These are phyloP conservation scores for Boulengeromyrus knoepffleri DNA, from an alignment of 2,113 vertebrate genomes.

Conservation along the genomic window DNA sequence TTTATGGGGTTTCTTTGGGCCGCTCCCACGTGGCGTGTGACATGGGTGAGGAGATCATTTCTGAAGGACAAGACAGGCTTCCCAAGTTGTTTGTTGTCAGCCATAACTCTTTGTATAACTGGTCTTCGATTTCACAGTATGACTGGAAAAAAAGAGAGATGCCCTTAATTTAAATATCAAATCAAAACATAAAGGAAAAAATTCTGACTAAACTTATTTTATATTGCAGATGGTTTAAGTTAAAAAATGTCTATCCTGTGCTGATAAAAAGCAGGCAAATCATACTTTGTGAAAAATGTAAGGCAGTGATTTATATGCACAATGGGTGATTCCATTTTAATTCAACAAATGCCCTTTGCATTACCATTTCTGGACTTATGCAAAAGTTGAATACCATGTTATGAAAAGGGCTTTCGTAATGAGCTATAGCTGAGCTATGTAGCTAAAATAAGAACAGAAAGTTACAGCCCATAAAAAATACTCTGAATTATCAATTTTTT, in stretches of 20 bases:
- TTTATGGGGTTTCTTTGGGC: not conserved
- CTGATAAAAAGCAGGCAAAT: not conserved
- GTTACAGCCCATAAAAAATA: not conserved
- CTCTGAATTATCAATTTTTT: not conserved
- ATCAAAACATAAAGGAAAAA: not conserved
- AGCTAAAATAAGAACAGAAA: not conserved
- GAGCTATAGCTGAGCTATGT: not conserved
- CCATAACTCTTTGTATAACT: not conserved
- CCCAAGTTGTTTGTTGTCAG: not conserved
- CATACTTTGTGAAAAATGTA: not conserved
- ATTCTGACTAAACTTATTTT: not conserved
- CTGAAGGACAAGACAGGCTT: constrained; percentile 12
- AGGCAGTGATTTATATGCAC: not conserved
- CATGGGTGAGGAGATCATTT: not conserved
- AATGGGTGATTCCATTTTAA: not conserved
- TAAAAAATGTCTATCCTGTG: not conserved
- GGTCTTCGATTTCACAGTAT: not conserved
- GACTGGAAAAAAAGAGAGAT: not conserved
- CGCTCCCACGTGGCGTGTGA: not conserved
- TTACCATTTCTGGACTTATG: not conserved
- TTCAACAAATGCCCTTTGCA: not conserved
- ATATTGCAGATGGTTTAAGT: not conserved
- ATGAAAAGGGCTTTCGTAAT: not conserved
- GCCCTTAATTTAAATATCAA: not conserved
- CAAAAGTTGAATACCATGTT: not conserved